phyloP scores from a whole-genome alignment of 30 jellyfish, hydroid and myxozoan genomes.

The Turritopsis dohrnii region DNA sequence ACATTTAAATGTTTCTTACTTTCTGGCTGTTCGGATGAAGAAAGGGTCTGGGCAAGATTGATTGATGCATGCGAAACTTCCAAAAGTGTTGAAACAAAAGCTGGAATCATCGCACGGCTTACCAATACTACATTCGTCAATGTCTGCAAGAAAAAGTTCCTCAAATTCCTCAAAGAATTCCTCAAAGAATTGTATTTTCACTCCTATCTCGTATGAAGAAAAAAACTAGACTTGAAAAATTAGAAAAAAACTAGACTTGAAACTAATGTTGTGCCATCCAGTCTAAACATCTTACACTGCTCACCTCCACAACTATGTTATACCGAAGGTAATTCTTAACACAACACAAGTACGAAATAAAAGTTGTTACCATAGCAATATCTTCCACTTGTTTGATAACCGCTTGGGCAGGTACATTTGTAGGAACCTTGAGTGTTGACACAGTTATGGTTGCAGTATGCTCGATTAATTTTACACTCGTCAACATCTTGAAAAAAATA shows the following conservation, averaged over 20 bases:
- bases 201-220: too few species aligned
- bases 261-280: too few species aligned
- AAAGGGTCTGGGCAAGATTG: constrained; percentile 16
- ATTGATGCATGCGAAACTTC: constrained; percentile 29
- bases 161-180: not conserved
- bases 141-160: not conserved
- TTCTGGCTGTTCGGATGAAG: not conserved
- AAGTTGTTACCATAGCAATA: constrained; percentile 14
- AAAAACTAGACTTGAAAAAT: not conserved
- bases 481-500: not conserved
- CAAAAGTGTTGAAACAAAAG: constrained; percentile 30
- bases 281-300: too few species aligned
- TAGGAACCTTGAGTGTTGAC: constrained; percentile 26
- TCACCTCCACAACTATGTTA: not conserved
- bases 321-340: not conserved
- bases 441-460: constrained; percentile 12
- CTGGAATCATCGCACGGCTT: constrained; percentile 10
- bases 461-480: constrained; percentile 21
- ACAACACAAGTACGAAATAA: not conserved
- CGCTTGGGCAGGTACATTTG: constrained; percentile 17
- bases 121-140: constrained; percentile 10
- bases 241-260: too few species aligned
- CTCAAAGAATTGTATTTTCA: not conserved
- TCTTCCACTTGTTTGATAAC: constrained; percentile 22
- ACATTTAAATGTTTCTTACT: constrained; percentile 4